Evolutionary conservation across 1,140 invertebrate genomes (phyloP).

Genomic region (Hycleus phaleratus): DNA sequence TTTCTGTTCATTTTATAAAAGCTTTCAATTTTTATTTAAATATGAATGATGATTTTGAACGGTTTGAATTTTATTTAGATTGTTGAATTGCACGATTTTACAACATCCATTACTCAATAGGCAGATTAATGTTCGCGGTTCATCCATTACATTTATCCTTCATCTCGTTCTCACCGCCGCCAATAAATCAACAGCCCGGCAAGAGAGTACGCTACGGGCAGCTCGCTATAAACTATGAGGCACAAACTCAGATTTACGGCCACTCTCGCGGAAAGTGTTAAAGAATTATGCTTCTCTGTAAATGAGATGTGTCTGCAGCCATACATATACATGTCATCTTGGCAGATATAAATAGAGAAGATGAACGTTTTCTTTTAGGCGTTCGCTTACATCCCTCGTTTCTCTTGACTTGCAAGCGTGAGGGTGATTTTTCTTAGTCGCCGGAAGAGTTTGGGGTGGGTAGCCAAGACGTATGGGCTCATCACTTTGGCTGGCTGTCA

Average conservation of each 20-base stretch:
- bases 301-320: slow-evolving; percentile 36
- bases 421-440: slow-evolving; percentile 33
- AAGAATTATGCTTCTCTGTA: slow-evolving; percentile 33
- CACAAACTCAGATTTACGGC: slow-evolving; percentile 35
- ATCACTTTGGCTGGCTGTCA: slow-evolving; percentile 35
- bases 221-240: slow-evolving; percentile 22
- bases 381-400: slow-evolving; percentile 23
- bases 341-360: slow-evolving; percentile 35
- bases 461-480: slow-evolving; percentile 35
- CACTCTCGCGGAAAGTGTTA: slow-evolving; percentile 33
- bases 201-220: slow-evolving; percentile 18
- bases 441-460: slow-evolving; percentile 20
- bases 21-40: too few relatives aligned
- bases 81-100: too few relatives aligned
- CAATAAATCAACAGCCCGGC: slow-evolving; percentile 27
- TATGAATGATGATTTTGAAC: too few relatives aligned
- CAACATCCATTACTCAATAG: slow-evolving; percentile 21
- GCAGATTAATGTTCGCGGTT: slow-evolving; percentile 30
- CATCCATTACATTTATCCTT: slow-evolving; percentile 34
- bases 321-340: slow-evolving; percentile 36
- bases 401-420: slow-evolving; percentile 29
- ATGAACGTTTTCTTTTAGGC: slow-evolving; percentile 36
- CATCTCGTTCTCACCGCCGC: slow-evolving; percentile 22
- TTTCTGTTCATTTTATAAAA: too few relatives aligned
- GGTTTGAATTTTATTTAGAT: too few relatives aligned